These are phyloP conservation scores for Pegoplata infirma DNA, from an alignment of 2,888 invertebrate species.

Conservation along the genomic window DNA sequence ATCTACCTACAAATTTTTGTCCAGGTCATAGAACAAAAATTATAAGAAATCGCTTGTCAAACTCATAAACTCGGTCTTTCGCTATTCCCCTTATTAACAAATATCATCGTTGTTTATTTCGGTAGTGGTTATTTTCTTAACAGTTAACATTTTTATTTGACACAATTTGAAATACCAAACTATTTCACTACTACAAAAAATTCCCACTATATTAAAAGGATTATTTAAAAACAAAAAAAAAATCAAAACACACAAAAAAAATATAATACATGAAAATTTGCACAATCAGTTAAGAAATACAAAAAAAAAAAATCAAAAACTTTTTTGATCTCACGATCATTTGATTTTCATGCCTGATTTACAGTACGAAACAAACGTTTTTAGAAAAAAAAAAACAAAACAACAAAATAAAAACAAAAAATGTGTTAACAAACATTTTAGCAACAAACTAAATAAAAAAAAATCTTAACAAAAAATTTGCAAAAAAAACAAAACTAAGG, in stretches of 20 bases:
- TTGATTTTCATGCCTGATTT: constrained; percentile 63
- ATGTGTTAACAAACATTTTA: constrained; percentile 52
- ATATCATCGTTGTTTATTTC: too few species aligned
- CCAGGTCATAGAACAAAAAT: too few species aligned
- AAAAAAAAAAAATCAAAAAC: constrained; percentile 25
- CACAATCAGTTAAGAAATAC: constrained; percentile 47
- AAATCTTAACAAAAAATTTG: background rate
- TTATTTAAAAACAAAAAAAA: constrained; percentile 1
- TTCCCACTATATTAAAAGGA: constrained; percentile 33
- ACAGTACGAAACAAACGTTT: constrained; percentile 55
- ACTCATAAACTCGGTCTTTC: too few species aligned
- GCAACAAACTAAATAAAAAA: constrained; percentile 26
- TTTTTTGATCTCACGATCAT: constrained; percentile 59
- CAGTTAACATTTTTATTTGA: too few species aligned
- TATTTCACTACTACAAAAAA: too few species aligned
- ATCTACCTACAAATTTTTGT: too few species aligned
- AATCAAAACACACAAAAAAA: constrained; percentile 3
- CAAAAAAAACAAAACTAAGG: constrained; percentile 27
- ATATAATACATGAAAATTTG: constrained; percentile 43
- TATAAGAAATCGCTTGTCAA: too few species aligned
- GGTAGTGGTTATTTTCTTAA: too few species aligned
- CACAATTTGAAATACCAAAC: too few species aligned
- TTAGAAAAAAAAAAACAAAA: constrained; percentile 8
- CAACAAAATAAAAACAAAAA: constrained; percentile 51
- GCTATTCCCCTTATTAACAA: too few species aligned